Base-by-base conservation (phyloP, 2,888 invertebrate species). In the Troides helena region DNA sequence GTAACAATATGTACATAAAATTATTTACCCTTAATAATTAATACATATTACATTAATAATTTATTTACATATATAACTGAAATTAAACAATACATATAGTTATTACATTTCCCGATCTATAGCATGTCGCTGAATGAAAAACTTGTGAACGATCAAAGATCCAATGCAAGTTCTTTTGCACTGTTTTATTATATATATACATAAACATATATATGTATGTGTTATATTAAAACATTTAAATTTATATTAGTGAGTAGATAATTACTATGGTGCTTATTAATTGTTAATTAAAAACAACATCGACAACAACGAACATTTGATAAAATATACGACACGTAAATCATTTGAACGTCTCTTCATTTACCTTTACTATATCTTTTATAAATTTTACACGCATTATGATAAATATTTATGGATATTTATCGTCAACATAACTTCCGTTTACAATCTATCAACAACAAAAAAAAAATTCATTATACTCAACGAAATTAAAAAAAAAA, bases 201-300 rank as follows among this genome's bases (percentile, higher is more conserved):
- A 30, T 30, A 30, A 30, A 2, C 30, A 4, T 30, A 30, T 30
- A 30, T 30, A 30, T 30, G 5, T 30, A 30, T 30, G 5, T 30
- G 5, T 30, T 5, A 30, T 30, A 30, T 30, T 30, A 30, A 30
- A 30, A 30, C 30, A 30, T 30, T 30, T 30, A 30, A 30, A 30
- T 30, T 30, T 30, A 30, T 30, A 30, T 4, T 30, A 30, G 30
- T 30, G 30, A 30, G 17, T 53, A 6, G 6, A 53, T 53, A 53
- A 53, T 18, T 53, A n/a, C 53, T 53, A 53, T 53, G 53, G 66
- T 70, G 65, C 65, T 69, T 69, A 30, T 74, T 62, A 66, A 65
- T 46, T 53, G 62, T 50, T 62, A n/a, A 23, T 59, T 61, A 62
- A 65, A 69, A 69, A 66, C 66, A 66, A 70, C 62, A 65, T 57